Evolutionary conservation across 2,888 invertebrate genomes (phyloP), one percentile per base, ranked within the genome.

Genomic region (Xanthorhoe spadicearia): DNA sequence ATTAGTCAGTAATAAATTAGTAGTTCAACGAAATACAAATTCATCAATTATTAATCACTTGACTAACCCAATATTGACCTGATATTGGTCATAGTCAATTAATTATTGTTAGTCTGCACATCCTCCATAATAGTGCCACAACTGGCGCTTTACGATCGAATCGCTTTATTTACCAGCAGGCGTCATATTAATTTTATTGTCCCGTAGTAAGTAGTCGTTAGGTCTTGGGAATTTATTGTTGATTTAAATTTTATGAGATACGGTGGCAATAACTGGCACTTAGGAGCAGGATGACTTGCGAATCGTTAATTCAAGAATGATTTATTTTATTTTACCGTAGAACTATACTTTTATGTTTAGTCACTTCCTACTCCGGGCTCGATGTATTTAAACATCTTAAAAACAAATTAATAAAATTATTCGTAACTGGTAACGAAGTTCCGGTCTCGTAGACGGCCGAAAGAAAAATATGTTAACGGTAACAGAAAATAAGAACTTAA

Each of bases 101-200:
- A 17, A 13, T 38, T 59, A 18, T 18, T 32, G 49, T 56, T 23
- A 23, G n/a, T 18, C 6, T 32, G n/a, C 58, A 38, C 38, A 55
- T 35, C 35, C 32, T 35, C 23, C 23, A 58, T 64, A 48, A 61
- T 56, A 66, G 71, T 73, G 71, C 69, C 65, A 69, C 64, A 76
- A 82, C 79, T 79, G 79, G 72, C 77, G 76, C 73, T 89, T 89
- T 88, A 90, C 80, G 83, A 83, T 72, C 71, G 68, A 70, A 78
- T 70, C 81, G 82, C 77, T 88, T 84, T 84, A 88, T 87, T 85
- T 83, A 83, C 73, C 90, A 87, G 85, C 88, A 83, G 89, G 86
- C 77, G 74, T 74, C 78, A 76, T 87, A 85, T 85, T 82, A 79
- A 83, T 83, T 85, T 84, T 83, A 86, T 85, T 84, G 75, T 74